These are phyloP conservation scores for Pogonus chalceus DNA, from an alignment of 1,140 invertebrate species.

Conservation along the genomic window DNA sequence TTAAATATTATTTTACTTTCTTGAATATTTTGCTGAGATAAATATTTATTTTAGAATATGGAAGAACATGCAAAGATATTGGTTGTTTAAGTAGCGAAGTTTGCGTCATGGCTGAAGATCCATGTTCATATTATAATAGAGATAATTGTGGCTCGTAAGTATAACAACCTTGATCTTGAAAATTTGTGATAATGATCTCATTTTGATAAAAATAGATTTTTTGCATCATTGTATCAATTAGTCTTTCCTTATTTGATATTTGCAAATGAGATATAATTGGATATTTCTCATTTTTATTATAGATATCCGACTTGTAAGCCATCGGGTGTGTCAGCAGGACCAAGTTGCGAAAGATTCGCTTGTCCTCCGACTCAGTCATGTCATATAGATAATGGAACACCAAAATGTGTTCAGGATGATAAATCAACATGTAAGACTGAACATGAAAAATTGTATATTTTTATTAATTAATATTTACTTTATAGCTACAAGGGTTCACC, in stretches of 20 bases:
- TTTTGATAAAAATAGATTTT: background rate
- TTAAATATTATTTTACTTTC: background rate
- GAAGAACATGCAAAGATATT: conserved; percentile 62
- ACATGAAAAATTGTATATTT: background rate
- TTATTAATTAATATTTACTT: background rate
- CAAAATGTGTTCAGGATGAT: conserved; percentile 27
- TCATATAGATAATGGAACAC: conserved; percentile 27
- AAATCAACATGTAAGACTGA: conserved; percentile 3
- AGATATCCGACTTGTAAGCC: conserved; percentile 31
- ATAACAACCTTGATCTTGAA: background rate
- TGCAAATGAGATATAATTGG: background rate
- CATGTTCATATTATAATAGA: conserved; percentile 44
- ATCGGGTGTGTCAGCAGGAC: conserved; percentile 9
- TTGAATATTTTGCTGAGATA: conserved; percentile 4
- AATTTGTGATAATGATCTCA: background rate
- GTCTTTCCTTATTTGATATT: background rate
- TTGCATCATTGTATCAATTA: background rate
- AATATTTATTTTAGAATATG: conserved; percentile 52
- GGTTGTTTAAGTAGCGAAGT: conserved; percentile 58
- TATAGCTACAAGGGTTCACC: background rate
- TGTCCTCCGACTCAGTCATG: conserved; percentile 30
- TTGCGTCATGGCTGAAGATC: conserved; percentile 61
- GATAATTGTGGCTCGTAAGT: conserved; percentile 35
- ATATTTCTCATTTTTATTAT: conserved; percentile 12
- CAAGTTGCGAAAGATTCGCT: conserved; percentile 24